Percentiles rank a stretch among this genome's conserved stretches.
phyloP scores from a whole-genome alignment of 2,113 vertebrate species.

The Dromiciops gliroides region DNA sequence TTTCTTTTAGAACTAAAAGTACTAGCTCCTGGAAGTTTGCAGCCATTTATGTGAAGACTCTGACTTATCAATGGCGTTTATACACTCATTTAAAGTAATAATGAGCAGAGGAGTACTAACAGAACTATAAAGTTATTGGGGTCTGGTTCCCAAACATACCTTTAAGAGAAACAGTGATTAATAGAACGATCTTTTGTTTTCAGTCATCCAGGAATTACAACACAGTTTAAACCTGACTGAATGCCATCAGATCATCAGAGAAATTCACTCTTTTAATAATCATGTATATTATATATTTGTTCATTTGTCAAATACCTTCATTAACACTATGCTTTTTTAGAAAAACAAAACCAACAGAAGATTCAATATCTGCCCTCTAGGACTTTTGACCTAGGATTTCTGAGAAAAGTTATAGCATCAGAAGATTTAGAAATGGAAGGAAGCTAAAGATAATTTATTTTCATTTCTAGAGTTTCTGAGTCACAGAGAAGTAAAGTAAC shows the following conservation, averaged over 20 bases:
- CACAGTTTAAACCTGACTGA: slow-evolving; percentile 30
- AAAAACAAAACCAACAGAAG: background rate
- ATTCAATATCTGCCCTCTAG: background rate
- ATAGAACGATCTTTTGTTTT: slow-evolving; percentile 35
- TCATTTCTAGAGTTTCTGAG: background rate
- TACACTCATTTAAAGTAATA: slow-evolving; percentile 29
- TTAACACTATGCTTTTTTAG: slow-evolving; percentile 1
- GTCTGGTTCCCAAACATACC: background rate
- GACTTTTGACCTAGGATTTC: background rate
- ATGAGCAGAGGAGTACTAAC: background rate
- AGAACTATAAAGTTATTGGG: background rate
- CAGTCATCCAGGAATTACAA: slow-evolving; percentile 33
- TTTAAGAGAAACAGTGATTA: background rate
- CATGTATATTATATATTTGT: background rate
- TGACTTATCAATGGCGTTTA: background rate
- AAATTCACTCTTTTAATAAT: background rate
- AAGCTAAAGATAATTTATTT: background rate
- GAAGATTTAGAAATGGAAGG: background rate
- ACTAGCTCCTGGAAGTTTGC: background rate
- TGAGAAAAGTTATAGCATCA: background rate
- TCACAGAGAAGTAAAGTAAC: background rate
- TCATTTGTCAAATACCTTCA: background rate
- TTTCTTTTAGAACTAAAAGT: background rate
- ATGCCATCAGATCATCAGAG: slow-evolving; percentile 19
- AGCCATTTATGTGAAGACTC: background rate